These are phyloP conservation scores for Pongo abelii DNA, from an alignment of 2,113 vertebrate species.

Conservation along the genomic window DNA sequence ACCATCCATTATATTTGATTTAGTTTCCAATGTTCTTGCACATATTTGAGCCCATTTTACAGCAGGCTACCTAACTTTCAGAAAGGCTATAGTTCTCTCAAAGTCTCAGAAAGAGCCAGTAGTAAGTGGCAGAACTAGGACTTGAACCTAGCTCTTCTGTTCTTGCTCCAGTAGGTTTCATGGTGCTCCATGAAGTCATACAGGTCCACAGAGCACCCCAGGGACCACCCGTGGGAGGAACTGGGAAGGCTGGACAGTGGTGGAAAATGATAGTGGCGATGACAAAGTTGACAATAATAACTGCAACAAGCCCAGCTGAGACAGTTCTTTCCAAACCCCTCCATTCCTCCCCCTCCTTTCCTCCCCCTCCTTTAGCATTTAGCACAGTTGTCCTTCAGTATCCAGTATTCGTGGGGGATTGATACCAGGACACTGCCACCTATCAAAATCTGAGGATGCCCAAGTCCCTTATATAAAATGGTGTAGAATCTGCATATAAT, in stretches of 20 bases:
- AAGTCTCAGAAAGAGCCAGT: background rate
- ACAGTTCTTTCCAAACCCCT: background rate
- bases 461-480: background rate
- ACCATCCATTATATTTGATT: background rate
- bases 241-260: background rate
- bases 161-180: background rate
- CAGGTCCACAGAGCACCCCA: background rate
- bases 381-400: background rate
- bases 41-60: background rate
- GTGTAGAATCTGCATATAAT: background rate
- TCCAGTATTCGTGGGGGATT: background rate
- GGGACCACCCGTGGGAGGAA: background rate
- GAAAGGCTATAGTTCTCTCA: background rate
- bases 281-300: no score
- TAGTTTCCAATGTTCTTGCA: background rate
- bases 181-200: background rate
- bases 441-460: background rate
- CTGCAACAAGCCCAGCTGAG: no score
- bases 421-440: background rate
- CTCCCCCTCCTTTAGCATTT: no score
- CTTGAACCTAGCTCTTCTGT: background rate
- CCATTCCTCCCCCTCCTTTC: no score
- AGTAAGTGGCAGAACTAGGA: background rate
- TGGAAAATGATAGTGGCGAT: no score
- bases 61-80: background rate